Base-by-base conservation (phyloP, 2,888 invertebrate species). In the Drosophila paranaensis region DNA sequence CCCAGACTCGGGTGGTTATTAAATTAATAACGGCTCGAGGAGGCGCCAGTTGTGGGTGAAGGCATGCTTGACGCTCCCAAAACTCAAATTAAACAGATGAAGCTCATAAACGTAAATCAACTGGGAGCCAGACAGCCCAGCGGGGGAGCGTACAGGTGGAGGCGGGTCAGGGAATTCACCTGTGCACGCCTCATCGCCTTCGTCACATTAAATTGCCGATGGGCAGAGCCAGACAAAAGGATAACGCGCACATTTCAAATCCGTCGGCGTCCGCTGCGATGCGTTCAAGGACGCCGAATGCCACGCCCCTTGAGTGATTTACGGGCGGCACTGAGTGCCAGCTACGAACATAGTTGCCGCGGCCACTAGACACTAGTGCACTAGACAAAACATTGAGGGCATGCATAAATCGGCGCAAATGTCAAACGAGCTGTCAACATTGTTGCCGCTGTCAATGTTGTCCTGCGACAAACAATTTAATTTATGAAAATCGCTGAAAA, bases 401-500 rank as follows among this genome's bases (percentile, higher is more conserved):
- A 61, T 69, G 71, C 75, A 79, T 81, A 77, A 84, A 84, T 83
- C 70, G 81, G 67, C 71, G 55, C 69, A 69, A 71, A 77, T 75
- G 82, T 81, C 76, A 79, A 74, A 65, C 72, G 66, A 69, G 71
- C 60, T 68, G 77, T 77, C 75, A 70, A 74, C 64, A 71, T 63
- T 61, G 77, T 67, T 64, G 75, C 61, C 71, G 62, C 68, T 74
- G 78, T 79, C 71, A 73, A 70, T 77, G 73, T 72, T 80, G 73
- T 81, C 67, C 75, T 70, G 81, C 65, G 88, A 88, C 87, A 89
- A 90, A 86, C 86, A 89, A 90, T 89, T 89, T 87, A 86, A 89
- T 88, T 89, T 89, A 90, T 89, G 88, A 85, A 80, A 88, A 85
- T 83, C 82, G 75, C 77, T 73, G 74, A 58, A 86, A 83, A 86